Conservation (phyloP, 2,888 invertebrate species). For the Cryptophagus acutangulus region DNA sequence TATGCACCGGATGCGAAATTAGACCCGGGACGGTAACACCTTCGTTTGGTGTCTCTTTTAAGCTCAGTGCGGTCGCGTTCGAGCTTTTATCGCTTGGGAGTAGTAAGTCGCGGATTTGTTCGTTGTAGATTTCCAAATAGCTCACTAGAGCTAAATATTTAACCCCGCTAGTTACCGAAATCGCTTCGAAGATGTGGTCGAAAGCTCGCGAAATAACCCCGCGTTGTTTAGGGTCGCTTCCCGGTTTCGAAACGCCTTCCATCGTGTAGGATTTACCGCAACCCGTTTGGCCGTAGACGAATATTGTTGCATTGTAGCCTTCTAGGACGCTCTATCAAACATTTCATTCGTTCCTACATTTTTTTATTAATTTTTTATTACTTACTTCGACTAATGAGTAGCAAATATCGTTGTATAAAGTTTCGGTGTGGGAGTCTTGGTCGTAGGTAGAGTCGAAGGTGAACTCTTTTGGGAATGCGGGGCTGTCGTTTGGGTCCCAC, state of each 20-base stretch:
- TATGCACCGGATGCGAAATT: constrained; percentile 71
- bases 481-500: constrained; percentile 58
- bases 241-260: constrained; percentile 59
- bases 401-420: constrained; percentile 81
- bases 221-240: constrained; percentile 45
- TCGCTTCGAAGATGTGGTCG: constrained; percentile 85
- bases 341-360: neutral
- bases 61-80: constrained; percentile 37
- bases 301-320: constrained; percentile 89
- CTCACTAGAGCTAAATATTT: constrained; percentile 74
- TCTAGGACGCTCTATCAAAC: constrained; percentile 68
- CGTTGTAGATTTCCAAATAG: constrained; percentile 81
- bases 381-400: constrained; percentile 75
- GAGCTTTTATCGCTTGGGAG: constrained; percentile 37
- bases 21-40: constrained; percentile 55
- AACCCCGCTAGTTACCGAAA: constrained; percentile 63
- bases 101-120: constrained; percentile 58
- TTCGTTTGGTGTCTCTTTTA: constrained; percentile 53
- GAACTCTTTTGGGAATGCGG: constrained; percentile 62
- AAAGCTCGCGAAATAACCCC: constrained; percentile 75
- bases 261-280: constrained; percentile 89
- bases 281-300: constrained; percentile 90
- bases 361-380: neutral
- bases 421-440: constrained; percentile 72
- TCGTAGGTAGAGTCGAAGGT: constrained; percentile 83